Percentiles rank a stretch among this genome's conserved stretches.
phyloP scores from a whole-genome alignment of 1,140 invertebrate genomes.

The Nomia melanderi region DNA sequence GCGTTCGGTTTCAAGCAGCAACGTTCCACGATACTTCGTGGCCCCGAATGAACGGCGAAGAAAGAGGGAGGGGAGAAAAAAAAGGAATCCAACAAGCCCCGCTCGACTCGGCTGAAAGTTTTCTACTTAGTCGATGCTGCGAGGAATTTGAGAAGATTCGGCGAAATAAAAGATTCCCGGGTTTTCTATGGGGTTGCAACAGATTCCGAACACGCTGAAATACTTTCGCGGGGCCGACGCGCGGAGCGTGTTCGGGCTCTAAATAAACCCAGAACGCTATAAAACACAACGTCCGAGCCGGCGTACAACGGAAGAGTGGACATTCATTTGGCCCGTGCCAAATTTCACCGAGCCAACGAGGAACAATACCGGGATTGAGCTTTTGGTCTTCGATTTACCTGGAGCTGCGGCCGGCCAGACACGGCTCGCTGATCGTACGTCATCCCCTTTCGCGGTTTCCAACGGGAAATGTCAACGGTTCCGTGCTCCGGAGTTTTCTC shows the following conservation, averaged over 20 bases:
- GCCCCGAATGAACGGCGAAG: background rate
- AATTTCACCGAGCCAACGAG: constrained; percentile 13
- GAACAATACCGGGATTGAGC: constrained; percentile 25
- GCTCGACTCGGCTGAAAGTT: no score
- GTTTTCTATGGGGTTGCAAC: constrained; percentile 31
- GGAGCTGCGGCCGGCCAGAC: no score
- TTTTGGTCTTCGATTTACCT: constrained; percentile 5
- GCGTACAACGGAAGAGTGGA: constrained; percentile 41
- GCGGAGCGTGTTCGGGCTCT: constrained; percentile 11
- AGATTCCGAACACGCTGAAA: constrained; percentile 35
- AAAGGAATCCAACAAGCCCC: no score
- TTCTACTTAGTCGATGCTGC: no score
- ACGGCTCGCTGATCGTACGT: no score
- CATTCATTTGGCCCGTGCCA: constrained; percentile 38
- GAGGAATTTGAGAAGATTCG: no score
- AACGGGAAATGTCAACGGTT: no score
- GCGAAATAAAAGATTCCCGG: no score
- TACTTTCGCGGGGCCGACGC: constrained; percentile 24
- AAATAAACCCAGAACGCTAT: constrained; percentile 45
- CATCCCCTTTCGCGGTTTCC: no score
- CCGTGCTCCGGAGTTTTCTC: no score
- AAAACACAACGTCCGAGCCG: constrained; percentile 41
- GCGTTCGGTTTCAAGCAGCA: constrained; percentile 15
- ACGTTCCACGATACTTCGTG: background rate
- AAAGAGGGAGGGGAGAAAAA: no score